These are phyloP conservation scores for Adrianichthys oophorus DNA, from an alignment of 2,797 vertebrate species.

Conservation along the genomic window DNA sequence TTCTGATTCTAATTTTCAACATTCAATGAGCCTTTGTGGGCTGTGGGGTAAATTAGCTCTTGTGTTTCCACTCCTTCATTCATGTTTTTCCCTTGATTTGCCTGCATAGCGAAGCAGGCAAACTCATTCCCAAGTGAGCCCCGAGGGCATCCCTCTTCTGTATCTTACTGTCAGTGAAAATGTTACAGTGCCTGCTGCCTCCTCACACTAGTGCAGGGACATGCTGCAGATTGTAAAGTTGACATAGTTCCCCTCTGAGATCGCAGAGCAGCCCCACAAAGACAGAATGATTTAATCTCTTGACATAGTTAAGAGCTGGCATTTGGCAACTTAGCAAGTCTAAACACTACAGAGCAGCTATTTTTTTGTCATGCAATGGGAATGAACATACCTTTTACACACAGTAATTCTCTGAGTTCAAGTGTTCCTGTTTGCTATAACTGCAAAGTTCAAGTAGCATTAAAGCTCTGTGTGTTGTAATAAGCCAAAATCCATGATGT, in stretches of 20 bases:
- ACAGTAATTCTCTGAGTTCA: neutral
- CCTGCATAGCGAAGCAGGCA: conserved; percentile 21
- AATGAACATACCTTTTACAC: too few species aligned
- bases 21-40: conserved; percentile 1
- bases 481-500: neutral
- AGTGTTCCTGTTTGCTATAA: neutral
- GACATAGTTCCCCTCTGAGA: conserved; percentile 33
- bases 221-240: conserved; percentile 31
- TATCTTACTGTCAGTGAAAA: conserved; percentile 12
- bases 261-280: conserved; percentile 7
- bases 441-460: neutral
- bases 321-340: conserved; percentile 16
- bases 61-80: conserved; percentile 10
- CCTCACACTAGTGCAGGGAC: conserved; percentile 18
- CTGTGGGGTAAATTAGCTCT: conserved; percentile 1
- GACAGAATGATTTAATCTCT: conserved; percentile 11
- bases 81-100: conserved; percentile 20
- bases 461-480: neutral
- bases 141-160: conserved; percentile 37
- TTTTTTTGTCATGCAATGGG: conserved; percentile 11
- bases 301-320: conserved; percentile 25
- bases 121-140: conserved; percentile 34
- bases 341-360: conserved; percentile 27
- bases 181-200: conserved; percentile 22
- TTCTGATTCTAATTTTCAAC: conserved; percentile 4